Evolutionary conservation across 2,888 invertebrate species (phyloP), one percentile per base, ranked within the genome.

Genomic region (Biston stratarius): DNA sequence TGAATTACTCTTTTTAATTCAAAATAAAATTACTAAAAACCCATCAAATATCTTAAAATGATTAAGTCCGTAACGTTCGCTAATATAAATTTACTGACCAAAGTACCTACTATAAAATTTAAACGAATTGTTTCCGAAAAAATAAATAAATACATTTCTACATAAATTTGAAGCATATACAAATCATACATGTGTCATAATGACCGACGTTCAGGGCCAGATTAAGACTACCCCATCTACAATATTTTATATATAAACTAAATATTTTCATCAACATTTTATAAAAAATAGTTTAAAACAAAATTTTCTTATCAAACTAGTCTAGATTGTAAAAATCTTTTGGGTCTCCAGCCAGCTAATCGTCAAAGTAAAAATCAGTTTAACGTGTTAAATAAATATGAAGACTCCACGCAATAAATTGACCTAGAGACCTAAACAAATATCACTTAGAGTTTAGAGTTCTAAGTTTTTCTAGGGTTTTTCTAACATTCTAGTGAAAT

Each of bases 351-450:
- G 24, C 24, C 24, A 24, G 24, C 24, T 2, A 24, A 24, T 24
- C 24, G 3, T 24, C 3, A 3, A 24, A 24, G 14, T 40, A 51
- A 34, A 60, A 60, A 60, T 60, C 49, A 51, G 56, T 57, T 57
- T 44, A 12, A 40, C 7, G 45, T 34, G 14, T 53, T 53, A 34
- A 36, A 24, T 44, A 24, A 52, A 12, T 48, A 64, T 55, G 55
- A 48, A 40, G 34, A 55, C 34, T 44, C 34, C n/a, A 58, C 45
- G 10, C 6, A 51, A 34, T 58, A 52, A 47, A 40, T 40, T 45
- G 57, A 44, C 58, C 12, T 34, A 51, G 45, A 42, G 51, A 48
- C 44, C 57, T 57, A 65, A 69, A 67, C 61, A 70, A 70, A 73
- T 52, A 64, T 64, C 33, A 40, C 53, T 60, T 55, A 12, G n/a